Conservation (phyloP, 2,797 vertebrate species). For the Todus mexicanus region DNA sequence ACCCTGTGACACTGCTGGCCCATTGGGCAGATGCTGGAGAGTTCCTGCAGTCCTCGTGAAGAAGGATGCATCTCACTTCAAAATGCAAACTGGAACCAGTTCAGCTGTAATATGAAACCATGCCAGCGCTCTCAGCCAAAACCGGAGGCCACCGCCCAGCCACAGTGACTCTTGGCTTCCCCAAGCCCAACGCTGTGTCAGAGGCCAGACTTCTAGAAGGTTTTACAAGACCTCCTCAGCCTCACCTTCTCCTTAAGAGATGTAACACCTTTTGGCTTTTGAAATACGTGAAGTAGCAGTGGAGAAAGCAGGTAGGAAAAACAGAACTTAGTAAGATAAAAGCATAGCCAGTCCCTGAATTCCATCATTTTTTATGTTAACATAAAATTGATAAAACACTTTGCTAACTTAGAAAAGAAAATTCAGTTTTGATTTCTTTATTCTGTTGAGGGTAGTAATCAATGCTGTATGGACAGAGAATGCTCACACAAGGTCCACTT, state of each 20-base stretch:
- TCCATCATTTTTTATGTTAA: neutral
- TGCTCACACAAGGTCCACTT: neutral
- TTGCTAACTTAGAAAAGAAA: neutral
- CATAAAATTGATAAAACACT: neutral
- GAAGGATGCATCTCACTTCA: neutral
- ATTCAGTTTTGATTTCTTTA: neutral
- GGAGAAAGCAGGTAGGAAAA: neutral
- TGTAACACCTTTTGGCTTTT: neutral
- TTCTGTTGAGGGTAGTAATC: neutral
- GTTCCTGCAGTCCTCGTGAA: neutral
- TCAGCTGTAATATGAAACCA: neutral
- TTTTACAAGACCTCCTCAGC: neutral
- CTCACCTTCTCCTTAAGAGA: neutral
- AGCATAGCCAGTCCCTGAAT: neutral
- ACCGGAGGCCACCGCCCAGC: neutral
- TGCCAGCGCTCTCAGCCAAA: neutral
- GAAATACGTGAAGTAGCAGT: neutral
- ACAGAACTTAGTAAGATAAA: neutral
- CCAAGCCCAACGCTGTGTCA: neutral
- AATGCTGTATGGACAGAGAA: neutral
- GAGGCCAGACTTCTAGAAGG: neutral
- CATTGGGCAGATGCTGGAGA: neutral
- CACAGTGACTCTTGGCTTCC: neutral
- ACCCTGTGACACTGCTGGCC: neutral
- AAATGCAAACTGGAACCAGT: neutral